phyloP scores from a whole-genome alignment of 2,888 invertebrate genomes.

The Chalcosyrphus nemorum region DNA sequence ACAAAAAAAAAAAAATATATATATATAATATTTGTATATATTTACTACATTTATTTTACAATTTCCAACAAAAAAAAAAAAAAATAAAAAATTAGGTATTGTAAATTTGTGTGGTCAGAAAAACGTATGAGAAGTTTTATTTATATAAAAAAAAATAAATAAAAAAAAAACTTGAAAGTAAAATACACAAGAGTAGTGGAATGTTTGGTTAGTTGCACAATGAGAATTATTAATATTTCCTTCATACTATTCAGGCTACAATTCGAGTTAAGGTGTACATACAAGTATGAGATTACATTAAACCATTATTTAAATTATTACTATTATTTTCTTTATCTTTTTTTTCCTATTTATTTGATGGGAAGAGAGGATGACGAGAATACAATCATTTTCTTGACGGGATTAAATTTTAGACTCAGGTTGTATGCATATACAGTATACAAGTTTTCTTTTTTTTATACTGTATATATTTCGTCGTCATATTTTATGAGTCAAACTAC shows the following conservation, averaged over 20 bases:
- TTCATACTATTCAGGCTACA: background rate
- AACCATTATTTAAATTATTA: background rate
- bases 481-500: background rate
- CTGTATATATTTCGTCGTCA: background rate
- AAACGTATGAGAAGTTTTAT: too few relatives aligned
- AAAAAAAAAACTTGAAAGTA: background rate
- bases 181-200: background rate
- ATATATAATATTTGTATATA: too few relatives aligned
- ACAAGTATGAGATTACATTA: background rate
- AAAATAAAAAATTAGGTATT: too few relatives aligned
- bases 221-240: background rate
- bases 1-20: too few relatives aligned
- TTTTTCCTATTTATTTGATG: background rate
- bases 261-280: background rate
- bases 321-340: background rate
- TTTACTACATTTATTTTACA: too few relatives aligned
- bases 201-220: slow-evolving; percentile 3
- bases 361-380: background rate
- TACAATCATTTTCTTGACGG: too few relatives aligned
- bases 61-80: too few relatives aligned
- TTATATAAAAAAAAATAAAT: background rate
- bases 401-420: too few relatives aligned
- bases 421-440: too few relatives aligned
- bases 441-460: background rate
- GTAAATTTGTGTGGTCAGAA: too few relatives aligned